phyloP scores from a whole-genome alignment of 1,140 invertebrate species.

The Cydia amplana region DNA sequence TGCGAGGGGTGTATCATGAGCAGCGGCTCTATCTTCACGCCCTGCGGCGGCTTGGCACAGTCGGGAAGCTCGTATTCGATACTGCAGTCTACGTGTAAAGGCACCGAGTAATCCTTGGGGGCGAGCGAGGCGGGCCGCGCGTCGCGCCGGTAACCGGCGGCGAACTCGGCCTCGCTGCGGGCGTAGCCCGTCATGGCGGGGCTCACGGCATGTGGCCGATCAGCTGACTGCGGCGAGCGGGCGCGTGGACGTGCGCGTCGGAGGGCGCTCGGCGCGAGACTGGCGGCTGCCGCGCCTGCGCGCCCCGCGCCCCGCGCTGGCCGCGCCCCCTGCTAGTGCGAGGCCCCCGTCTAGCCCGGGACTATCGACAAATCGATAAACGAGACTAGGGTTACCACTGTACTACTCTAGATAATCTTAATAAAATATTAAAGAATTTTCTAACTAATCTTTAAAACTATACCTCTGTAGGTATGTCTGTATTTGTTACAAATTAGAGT shows the following conservation, averaged over 20 bases:
- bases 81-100: slow-evolving; percentile 90
- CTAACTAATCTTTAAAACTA: too few relatives aligned
- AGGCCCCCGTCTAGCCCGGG: slow-evolving; percentile 14
- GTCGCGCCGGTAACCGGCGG: slow-evolving; percentile 61
- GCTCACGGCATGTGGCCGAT: slow-evolving; percentile 74
- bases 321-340: slow-evolving; percentile 39
- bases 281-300: slow-evolving; percentile 44
- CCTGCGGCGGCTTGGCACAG: slow-evolving; percentile 88
- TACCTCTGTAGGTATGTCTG: too few relatives aligned
- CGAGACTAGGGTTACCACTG: not conserved
- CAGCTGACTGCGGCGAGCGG: slow-evolving; percentile 62
- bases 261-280: slow-evolving; percentile 58
- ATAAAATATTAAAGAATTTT: not conserved
- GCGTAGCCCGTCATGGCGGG: slow-evolving; percentile 75
- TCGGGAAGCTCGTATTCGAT: slow-evolving; percentile 91
- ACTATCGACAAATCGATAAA: slow-evolving; percentile 31
- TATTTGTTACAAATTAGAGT: too few relatives aligned
- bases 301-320: slow-evolving; percentile 34
- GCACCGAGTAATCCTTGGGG: slow-evolving; percentile 87
- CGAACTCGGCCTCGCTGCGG: slow-evolving; percentile 71
- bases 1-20: slow-evolving; percentile 93
- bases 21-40: slow-evolving; percentile 86
- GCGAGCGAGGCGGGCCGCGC: slow-evolving; percentile 68
- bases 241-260: slow-evolving; percentile 62
- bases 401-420: not conserved